Evolutionary conservation across 2,797 vertebrate species (phyloP), one percentile per base, ranked within the genome.

Genomic region (Tympanoctomys barrerae): DNA sequence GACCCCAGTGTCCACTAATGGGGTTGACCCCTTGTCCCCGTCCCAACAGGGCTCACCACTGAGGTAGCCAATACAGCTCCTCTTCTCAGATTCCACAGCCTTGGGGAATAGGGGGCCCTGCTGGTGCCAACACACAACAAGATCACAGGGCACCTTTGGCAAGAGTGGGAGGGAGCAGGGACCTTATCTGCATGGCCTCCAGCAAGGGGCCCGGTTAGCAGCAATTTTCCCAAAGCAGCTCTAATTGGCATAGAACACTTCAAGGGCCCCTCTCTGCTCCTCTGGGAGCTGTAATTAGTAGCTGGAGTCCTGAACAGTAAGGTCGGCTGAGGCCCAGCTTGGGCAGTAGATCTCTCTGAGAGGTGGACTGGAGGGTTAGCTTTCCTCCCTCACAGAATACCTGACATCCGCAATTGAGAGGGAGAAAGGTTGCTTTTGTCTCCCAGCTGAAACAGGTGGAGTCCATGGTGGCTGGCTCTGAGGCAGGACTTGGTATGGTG

Each of bases 171-270:
- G n/a, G 28, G 75, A 71, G 66, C 1, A 80, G 49, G 49, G 79
- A 62, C 12, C 26, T 39, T 22, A 7, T 33, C 93, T 80, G 39
- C 83, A 46, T 52, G 71, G 71, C 31, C 3, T 18, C 36, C n/a
- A 36, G 71, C 3, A 1, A 13, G 21, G 12, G 61, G 11, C 49
- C 24, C 46, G 2, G 8, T 39, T 26, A 46, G 0, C 0, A 5
- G 49, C 16, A 9, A 10, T 4, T n/a, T 79, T 73, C 70, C 77
- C 70, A 73, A 79, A 73, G 80, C 22, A 42, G n/a, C 59, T 71
- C 42, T 83, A 0, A 39, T 9, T 3, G 11, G 26, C 26, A 33
- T 59, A 64, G 73, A 18, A 59, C 22, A 18, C 22, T 26, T 22
- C 66, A 13, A 70, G 16, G 36, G 46, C 21, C n/a, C 5, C 26